A percentile compares a stretch with the other conserved stretches of the same genome.
Conservation (phyloP, 2,797 vertebrate genomes). For the Strix occidentalis region DNA sequence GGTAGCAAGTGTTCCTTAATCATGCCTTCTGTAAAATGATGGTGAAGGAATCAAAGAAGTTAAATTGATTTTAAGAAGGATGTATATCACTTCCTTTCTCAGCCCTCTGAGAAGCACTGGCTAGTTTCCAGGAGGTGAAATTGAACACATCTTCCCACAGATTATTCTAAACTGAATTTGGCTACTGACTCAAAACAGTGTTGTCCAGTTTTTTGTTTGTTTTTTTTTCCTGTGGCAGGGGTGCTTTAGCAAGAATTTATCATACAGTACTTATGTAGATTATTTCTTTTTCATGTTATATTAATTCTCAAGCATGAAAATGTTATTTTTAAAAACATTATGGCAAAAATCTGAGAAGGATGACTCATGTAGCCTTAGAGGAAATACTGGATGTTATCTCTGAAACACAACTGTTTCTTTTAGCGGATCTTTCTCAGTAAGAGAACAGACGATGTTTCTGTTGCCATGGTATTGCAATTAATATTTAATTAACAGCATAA, state of each 20-base stretch:
- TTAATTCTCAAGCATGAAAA: background rate
- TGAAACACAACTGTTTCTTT: constrained; percentile 24
- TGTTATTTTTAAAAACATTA: background rate
- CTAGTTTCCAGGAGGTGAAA: background rate
- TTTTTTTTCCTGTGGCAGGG: background rate
- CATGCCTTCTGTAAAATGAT: background rate
- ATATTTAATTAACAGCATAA: constrained; percentile 56
- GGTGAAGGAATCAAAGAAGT: background rate
- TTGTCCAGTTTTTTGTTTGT: too few species aligned
- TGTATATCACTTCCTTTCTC: background rate
- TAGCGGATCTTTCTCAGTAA: background rate
- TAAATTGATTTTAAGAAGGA: background rate
- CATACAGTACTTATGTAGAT: background rate
- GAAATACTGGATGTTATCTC: constrained; percentile 29
- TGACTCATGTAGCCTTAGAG: constrained; percentile 14
- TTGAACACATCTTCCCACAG: background rate
- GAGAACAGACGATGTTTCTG: constrained; percentile 19
- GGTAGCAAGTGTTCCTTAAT: background rate
- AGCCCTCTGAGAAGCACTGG: background rate
- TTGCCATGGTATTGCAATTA: constrained; percentile 61
- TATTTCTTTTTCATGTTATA: background rate
- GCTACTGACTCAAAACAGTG: background rate
- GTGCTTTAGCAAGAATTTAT: background rate
- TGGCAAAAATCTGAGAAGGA: background rate
- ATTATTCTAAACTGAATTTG: background rate